phyloP scores from a whole-genome alignment of 2,888 invertebrate species.

The Pollenia griseotomentosa region DNA sequence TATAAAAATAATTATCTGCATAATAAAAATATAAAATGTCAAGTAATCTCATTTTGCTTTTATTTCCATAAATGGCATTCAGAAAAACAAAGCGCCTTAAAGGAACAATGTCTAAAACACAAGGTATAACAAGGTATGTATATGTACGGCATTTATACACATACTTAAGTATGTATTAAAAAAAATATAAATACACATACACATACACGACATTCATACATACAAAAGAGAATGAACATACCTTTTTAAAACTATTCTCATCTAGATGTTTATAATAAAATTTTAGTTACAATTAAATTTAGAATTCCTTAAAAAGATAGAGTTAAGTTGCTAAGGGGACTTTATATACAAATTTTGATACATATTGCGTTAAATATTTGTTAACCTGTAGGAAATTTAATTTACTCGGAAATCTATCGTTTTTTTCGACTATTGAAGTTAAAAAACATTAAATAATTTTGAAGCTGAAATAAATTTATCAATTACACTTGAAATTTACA shows the following conservation, averaged over 20 bases:
- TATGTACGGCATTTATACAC: no score
- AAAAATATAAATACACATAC: not conserved
- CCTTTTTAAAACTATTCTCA: not conserved
- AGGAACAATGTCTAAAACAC: not conserved
- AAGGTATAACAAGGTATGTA: no score
- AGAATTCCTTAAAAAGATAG: not conserved
- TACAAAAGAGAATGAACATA: not conserved
- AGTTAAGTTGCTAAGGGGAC: not conserved
- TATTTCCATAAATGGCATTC: not conserved
- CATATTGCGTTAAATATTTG: conserved; percentile 11
- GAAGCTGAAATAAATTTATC: no score
- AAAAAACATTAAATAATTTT: no score
- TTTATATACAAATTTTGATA: not conserved
- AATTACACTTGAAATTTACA: no score
- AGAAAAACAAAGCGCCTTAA: not conserved
- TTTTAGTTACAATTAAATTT: not conserved
- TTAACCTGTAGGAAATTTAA: not conserved
- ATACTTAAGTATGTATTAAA: no score
- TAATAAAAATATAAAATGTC: not conserved
- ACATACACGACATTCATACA: not conserved
- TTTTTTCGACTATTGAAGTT: no score
- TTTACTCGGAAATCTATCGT: no score
- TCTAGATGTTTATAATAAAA: not conserved
- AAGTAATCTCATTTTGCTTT: not conserved
- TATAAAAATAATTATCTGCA: not conserved